These are phyloP conservation scores for Lepidocyrtoides sp. DNA, from an alignment of 2,888 invertebrate genomes.

Conservation along the genomic window DNA sequence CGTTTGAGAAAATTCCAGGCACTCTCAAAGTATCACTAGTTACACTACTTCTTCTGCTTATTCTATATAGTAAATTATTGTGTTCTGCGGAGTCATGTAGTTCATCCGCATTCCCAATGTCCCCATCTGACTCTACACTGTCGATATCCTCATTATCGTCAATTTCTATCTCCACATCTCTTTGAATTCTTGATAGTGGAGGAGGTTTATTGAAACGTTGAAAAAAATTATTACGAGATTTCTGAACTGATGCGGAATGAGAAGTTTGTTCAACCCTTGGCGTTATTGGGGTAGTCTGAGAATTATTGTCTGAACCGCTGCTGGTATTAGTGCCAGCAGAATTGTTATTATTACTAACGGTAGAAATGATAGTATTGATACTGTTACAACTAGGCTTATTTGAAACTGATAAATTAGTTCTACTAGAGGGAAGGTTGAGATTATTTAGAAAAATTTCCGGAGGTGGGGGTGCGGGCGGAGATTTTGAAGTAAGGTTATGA, in stretches of 20 bases:
- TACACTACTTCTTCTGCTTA: conserved; percentile 18
- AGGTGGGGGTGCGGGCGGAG: conserved; percentile 40
- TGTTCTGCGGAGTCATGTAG: conserved; percentile 33
- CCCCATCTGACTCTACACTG: conserved; percentile 34
- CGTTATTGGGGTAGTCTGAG: conserved; percentile 25
- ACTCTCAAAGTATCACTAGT: conserved; percentile 52
- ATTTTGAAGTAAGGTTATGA: background rate
- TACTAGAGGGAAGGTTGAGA: conserved; percentile 34
- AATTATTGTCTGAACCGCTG: background rate
- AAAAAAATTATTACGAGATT: conserved; percentile 53
- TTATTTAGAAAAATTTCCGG: conserved; percentile 52
- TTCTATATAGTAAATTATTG: conserved; percentile 52
- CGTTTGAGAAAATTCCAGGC: conserved; percentile 61
- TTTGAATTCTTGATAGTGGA: background rate
- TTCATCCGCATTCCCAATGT: background rate
- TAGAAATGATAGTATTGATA: conserved; percentile 2
- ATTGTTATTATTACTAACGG: conserved; percentile 23
- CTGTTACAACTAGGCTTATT: conserved; percentile 44
- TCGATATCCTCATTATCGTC: conserved; percentile 54
- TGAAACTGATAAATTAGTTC: background rate
- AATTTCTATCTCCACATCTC: conserved; percentile 63
- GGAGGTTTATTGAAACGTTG: conserved; percentile 17
- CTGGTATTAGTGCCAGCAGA: background rate
- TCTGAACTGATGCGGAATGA: background rate
- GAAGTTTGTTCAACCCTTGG: background rate